Percentiles rank a stretch among this genome's conserved stretches.
These are phyloP conservation scores for rabbit (Oryctolagus cuniculus) DNA, from an alignment of 2,113 vertebrate species.

Conservation along the genomic window DNA sequence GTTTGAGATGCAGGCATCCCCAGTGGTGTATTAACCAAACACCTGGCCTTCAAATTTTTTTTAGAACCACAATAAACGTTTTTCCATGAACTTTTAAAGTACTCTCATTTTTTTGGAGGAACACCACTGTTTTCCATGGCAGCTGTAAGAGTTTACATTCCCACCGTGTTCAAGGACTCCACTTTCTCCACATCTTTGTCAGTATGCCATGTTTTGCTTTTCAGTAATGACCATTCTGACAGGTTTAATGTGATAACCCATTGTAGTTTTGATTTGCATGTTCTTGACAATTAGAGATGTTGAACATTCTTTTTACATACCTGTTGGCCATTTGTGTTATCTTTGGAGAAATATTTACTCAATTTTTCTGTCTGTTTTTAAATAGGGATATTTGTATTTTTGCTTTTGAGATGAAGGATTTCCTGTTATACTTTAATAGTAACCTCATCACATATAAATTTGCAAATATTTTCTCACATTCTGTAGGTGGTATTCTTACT, in stretches of 20 bases:
- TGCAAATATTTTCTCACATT: background rate
- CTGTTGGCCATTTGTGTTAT: background rate
- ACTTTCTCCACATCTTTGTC: background rate
- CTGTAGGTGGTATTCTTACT: background rate
- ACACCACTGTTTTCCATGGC: background rate
- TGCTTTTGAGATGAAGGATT: background rate
- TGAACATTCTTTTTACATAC: background rate
- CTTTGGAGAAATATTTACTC: background rate
- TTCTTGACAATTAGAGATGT: background rate
- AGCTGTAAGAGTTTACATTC: background rate
- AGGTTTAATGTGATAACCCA: background rate
- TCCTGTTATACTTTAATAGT: background rate
- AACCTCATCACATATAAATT: background rate
- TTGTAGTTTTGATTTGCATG: constrained; percentile 6
- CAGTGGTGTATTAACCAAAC: too few relatives aligned
- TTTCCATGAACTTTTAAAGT: too few relatives aligned
- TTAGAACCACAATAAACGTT: too few relatives aligned
- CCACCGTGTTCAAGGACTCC: background rate
- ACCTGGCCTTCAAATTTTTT: too few relatives aligned
- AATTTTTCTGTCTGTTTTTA: background rate
- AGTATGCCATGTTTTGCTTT: background rate
- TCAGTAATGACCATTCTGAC: background rate
- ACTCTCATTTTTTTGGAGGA: background rate
- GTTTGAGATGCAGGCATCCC: too few relatives aligned
- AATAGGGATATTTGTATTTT: background rate